A percentile compares a stretch with the other conserved stretches of the same genome.
Evolutionary conservation across 2,113 vertebrate species (phyloP).

Genomic region (Corapipo altera): DNA sequence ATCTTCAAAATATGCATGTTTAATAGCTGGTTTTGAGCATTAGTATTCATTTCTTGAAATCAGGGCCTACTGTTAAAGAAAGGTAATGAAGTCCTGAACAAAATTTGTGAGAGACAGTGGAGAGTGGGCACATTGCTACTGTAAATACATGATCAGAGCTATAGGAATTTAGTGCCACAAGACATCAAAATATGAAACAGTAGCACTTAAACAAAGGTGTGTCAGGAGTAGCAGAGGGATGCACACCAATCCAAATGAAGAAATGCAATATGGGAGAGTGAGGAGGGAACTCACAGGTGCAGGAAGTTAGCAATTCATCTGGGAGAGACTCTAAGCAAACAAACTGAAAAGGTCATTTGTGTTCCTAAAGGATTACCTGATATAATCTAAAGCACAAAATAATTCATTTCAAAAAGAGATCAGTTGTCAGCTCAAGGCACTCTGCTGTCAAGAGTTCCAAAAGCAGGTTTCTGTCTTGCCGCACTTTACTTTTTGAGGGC

Average conservation of each 20-base stretch:
- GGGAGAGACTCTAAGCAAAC: background rate
- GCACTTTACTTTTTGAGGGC: background rate
- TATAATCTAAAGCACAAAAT: background rate
- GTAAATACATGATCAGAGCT: background rate
- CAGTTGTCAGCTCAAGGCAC: background rate
- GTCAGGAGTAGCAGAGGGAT: background rate
- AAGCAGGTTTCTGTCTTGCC: background rate
- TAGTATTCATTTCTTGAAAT: background rate
- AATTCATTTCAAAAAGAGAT: background rate
- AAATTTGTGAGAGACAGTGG: background rate
- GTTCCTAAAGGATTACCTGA: background rate
- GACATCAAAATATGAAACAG: background rate
- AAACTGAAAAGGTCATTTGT: background rate
- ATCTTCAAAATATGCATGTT: background rate
- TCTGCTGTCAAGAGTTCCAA: background rate
- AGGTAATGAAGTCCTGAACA: background rate
- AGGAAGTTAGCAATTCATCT: background rate
- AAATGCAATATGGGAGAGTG: background rate
- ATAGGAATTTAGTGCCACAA: background rate
- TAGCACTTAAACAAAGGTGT: background rate
- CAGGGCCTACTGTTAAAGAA: background rate
- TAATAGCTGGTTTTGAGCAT: background rate
- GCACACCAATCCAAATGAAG: background rate
- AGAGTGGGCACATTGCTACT: background rate
- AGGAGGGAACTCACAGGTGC: background rate